phyloP scores from a whole-genome alignment of 2,113 vertebrate species.

The Pardalotus punctatus region DNA sequence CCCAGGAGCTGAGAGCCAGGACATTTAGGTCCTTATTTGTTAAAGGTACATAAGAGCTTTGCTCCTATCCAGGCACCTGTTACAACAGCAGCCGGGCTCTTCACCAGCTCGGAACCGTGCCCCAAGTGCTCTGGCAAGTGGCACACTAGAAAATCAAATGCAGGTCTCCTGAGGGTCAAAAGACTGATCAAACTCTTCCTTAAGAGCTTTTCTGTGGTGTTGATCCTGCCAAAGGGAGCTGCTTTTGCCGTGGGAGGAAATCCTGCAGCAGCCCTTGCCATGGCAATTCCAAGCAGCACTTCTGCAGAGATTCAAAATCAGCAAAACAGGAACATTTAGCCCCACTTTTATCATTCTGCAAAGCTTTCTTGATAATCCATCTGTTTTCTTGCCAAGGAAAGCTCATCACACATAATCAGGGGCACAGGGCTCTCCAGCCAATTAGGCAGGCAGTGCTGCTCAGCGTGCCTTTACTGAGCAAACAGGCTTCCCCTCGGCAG shows the following conservation, averaged over 20 bases:
- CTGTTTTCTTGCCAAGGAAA: neutral
- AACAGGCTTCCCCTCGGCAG: neutral
- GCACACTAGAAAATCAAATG: neutral
- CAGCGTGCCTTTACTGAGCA: neutral
- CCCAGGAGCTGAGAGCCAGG: neutral
- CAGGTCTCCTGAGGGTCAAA: neutral
- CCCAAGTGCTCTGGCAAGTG: neutral
- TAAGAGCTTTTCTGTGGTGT: neutral
- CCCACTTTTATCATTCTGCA: neutral
- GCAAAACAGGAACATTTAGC: neutral
- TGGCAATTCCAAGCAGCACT: neutral
- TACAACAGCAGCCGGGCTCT: neutral
- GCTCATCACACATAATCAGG: neutral
- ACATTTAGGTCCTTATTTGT: neutral
- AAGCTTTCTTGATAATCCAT: neutral
- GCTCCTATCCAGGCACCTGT: neutral
- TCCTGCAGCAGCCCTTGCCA: neutral
- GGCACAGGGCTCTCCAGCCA: neutral
- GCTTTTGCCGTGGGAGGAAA: neutral
- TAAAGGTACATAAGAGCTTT: neutral
- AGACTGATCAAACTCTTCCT: neutral
- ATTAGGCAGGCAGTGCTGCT: neutral
- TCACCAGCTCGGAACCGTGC: neutral
- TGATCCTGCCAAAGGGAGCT: neutral
- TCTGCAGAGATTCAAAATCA: neutral